Percentiles rank a stretch among this genome's conserved stretches.
Conservation (phyloP, 53 echinoderm and acorn worm species). For the Temnopleurus reevesii region DNA sequence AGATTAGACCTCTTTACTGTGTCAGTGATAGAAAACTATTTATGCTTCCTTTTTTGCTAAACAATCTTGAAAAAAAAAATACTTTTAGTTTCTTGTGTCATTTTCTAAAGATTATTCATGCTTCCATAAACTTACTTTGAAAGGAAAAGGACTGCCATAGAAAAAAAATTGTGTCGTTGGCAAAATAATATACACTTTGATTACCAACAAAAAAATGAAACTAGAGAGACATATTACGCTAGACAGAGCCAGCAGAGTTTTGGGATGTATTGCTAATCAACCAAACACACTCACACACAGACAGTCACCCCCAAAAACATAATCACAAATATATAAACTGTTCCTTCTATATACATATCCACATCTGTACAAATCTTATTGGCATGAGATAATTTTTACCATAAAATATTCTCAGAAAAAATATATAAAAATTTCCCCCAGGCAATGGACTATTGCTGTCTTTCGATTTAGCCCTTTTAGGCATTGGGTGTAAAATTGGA, state of each 20-base stretch:
- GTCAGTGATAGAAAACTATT: no score
- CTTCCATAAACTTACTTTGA: neutral
- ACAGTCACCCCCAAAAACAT: no score
- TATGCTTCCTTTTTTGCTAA: no score
- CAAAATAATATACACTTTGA: no score
- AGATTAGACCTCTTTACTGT: no score
- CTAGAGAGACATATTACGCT: neutral
- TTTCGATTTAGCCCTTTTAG: neutral
- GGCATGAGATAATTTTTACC: slow-evolving; percentile 27
- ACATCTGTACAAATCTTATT: slow-evolving; percentile 42
- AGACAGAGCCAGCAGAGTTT: neutral
- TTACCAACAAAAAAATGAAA: neutral
- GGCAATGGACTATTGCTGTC: neutral
- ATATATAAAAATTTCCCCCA: slow-evolving; percentile 4
- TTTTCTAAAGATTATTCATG: neutral
- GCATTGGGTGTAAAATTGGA: neutral
- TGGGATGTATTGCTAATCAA: slow-evolving; percentile 34
- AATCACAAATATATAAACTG: slow-evolving; percentile 12
- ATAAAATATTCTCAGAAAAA: neutral
- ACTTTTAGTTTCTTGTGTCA: neutral
- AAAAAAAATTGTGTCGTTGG: neutral
- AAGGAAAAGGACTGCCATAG: neutral
- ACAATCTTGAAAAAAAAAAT: no score
- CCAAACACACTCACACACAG: slow-evolving; percentile 34
- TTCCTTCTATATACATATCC: slow-evolving; percentile 17